A percentile compares a stretch with the other conserved stretches of the same genome.
Evolutionary conservation across 1,140 invertebrate species (phyloP).

Genomic region (Papilio polytes): DNA sequence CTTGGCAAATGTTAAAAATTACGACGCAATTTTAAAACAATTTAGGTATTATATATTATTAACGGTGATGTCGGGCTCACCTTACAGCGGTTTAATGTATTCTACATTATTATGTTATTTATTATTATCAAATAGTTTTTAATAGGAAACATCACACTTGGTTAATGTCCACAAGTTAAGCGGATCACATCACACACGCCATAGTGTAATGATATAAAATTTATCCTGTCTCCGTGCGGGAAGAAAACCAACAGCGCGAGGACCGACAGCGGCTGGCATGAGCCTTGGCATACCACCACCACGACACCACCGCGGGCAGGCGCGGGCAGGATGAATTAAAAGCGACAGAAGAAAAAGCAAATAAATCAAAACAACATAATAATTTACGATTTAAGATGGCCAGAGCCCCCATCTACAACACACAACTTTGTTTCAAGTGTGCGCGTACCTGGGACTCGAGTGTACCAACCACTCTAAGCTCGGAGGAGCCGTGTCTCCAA

Average conservation of each 20-base stretch:
- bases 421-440: slow-evolving; percentile 80
- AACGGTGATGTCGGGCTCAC: too few relatives aligned
- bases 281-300: slow-evolving; percentile 54
- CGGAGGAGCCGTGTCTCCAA: slow-evolving; percentile 75
- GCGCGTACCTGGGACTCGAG: slow-evolving; percentile 78
- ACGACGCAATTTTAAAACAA: too few relatives aligned
- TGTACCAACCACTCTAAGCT: slow-evolving; percentile 81
- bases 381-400: slow-evolving; percentile 78
- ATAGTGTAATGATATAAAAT: background rate
- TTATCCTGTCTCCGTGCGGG: background rate
- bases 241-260: background rate
- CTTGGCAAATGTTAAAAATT: too few relatives aligned
- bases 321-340: slow-evolving; percentile 75
- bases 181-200: background rate
- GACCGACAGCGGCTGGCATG: slow-evolving; percentile 38
- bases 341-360: slow-evolving; percentile 75
- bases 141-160: too few relatives aligned
- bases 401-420: slow-evolving; percentile 72
- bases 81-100: too few relatives aligned
- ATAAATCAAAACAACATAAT: slow-evolving; percentile 83
- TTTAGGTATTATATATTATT: too few relatives aligned
- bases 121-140: too few relatives aligned
- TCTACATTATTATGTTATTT: too few relatives aligned
- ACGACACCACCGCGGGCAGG: slow-evolving; percentile 74
- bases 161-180: background rate